phyloP scores from a whole-genome alignment of 2,888 invertebrate genomes.

The Gandaritis pyraliata region DNA sequence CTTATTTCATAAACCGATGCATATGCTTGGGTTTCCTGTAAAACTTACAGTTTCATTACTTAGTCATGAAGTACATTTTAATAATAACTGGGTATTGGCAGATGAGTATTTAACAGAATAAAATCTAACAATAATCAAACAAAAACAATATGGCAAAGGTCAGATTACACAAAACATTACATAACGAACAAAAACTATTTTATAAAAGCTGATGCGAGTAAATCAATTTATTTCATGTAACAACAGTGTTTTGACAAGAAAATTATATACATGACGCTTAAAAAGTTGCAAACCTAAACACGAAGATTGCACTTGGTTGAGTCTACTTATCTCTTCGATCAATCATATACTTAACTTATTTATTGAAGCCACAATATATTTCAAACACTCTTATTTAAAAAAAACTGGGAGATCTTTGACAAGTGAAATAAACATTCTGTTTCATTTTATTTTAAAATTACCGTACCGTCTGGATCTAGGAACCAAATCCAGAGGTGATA shows the following conservation, averaged over 20 bases:
- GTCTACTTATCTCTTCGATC: neutral
- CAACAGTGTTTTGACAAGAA: slow-evolving; percentile 37
- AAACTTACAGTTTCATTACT: no score
- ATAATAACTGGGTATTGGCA: no score
- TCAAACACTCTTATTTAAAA: no score
- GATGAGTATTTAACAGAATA: neutral
- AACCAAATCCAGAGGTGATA: no score
- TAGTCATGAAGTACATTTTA: no score
- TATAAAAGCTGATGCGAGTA: slow-evolving; percentile 32
- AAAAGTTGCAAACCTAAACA: slow-evolving; percentile 26
- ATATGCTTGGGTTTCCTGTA: no score
- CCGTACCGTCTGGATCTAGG: no score
- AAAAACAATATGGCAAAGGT: slow-evolving; percentile 28
- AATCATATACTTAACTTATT: no score
- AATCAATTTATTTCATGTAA: slow-evolving; percentile 38
- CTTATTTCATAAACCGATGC: neutral
- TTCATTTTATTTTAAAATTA: no score
- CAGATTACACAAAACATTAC: slow-evolving; percentile 29
- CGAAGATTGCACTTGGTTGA: slow-evolving; percentile 7
- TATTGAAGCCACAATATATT: no score
- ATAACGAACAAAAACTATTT: slow-evolving; percentile 35
- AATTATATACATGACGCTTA: slow-evolving; percentile 34
- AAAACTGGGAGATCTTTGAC: no score
- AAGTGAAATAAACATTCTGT: no score
- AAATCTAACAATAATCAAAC: slow-evolving; percentile 18